These are phyloP conservation scores for Pantherophis alleghaniensis DNA, from an alignment of 2,797 vertebrate species.

Conservation along the genomic window DNA sequence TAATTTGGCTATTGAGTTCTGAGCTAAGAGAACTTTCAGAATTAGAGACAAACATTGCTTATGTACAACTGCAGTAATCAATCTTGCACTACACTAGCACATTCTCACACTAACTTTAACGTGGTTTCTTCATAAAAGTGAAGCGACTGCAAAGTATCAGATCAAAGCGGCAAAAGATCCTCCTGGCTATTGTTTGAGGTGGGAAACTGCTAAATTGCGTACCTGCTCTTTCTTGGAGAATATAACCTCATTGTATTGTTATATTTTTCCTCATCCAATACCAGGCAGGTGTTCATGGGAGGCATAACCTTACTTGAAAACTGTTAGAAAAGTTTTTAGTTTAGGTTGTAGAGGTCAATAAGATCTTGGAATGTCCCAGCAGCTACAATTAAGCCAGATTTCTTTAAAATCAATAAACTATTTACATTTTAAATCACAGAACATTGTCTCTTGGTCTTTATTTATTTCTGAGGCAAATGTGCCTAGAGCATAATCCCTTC, in stretches of 20 bases:
- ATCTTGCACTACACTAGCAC: neutral
- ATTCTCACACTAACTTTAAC: neutral
- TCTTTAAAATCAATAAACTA: too few species aligned
- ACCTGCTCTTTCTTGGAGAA: neutral
- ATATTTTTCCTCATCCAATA: neutral
- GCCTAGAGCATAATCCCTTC: too few species aligned
- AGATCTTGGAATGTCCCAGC: too few species aligned
- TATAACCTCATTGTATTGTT: neutral
- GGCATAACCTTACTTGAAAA: neutral
- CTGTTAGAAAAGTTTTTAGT: too few species aligned
- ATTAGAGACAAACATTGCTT: neutral
- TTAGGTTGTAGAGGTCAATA: too few species aligned
- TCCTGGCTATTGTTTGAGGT: neutral
- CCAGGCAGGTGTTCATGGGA: neutral
- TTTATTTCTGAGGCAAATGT: too few species aligned
- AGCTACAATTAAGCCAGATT: too few species aligned
- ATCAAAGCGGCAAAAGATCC: neutral
- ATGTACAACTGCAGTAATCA: neutral
- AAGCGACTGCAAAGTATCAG: neutral
- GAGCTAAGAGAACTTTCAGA: neutral
- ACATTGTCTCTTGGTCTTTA: too few species aligned
- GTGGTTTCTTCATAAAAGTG: neutral
- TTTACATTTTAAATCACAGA: too few species aligned
- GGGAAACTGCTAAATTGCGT: neutral
- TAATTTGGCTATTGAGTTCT: neutral